These are phyloP conservation scores for Chiroxiphia lanceolata DNA, from an alignment of 2,797 vertebrate genomes.

Conservation along the genomic window DNA sequence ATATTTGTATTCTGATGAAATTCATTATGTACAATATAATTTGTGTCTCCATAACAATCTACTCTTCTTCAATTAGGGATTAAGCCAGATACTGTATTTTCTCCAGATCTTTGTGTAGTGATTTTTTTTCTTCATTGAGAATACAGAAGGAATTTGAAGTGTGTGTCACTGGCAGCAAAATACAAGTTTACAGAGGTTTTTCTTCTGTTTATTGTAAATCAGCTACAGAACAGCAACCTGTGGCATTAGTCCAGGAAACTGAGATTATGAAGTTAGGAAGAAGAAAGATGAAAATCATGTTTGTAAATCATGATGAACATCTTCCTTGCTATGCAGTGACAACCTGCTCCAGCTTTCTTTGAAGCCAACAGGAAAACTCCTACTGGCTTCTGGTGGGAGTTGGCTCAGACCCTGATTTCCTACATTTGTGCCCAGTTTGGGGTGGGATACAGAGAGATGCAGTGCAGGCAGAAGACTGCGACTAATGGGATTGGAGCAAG, in stretches of 20 bases:
- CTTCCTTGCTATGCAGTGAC: not conserved
- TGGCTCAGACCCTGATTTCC: not conserved
- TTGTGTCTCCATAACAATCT: slow-evolving; percentile 67
- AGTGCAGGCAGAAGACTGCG: not conserved
- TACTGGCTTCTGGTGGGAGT: not conserved
- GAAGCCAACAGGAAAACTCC: not conserved
- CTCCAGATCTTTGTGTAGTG: slow-evolving; percentile 10
- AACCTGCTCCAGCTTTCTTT: not conserved
- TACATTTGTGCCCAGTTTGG: not conserved
- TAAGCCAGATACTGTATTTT: slow-evolving; percentile 48
- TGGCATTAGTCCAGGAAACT: slow-evolving; percentile 49
- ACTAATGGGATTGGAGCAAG: not conserved
- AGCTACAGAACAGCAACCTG: slow-evolving; percentile 43
- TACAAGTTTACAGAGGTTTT: slow-evolving; percentile 46
- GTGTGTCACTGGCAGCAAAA: slow-evolving; percentile 53
- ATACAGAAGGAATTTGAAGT: slow-evolving; percentile 57
- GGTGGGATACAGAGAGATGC: fast-evolving
- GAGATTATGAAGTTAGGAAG: slow-evolving; percentile 51
- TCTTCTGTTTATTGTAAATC: slow-evolving; percentile 65
- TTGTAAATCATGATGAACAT: not conserved
- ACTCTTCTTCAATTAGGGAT: slow-evolving; percentile 68
- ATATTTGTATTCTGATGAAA: slow-evolving; percentile 74
- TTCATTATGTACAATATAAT: slow-evolving; percentile 71
- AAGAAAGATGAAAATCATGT: slow-evolving; percentile 11
- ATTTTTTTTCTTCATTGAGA: slow-evolving; percentile 10